These are phyloP conservation scores for Argyrosomus regius DNA, from an alignment of 2,797 vertebrate genomes.

Conservation along the genomic window DNA sequence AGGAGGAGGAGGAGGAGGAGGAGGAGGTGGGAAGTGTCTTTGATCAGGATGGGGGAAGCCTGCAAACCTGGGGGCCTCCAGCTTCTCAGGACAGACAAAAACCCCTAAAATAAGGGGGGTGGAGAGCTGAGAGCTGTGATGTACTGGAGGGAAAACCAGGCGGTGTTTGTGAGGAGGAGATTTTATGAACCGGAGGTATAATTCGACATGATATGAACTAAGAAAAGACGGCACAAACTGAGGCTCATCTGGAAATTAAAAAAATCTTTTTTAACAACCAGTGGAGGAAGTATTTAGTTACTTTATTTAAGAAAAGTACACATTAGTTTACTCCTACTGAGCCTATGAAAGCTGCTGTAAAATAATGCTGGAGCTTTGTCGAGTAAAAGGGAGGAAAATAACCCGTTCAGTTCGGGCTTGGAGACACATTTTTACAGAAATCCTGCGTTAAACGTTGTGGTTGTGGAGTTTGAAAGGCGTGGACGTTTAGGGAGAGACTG, in stretches of 20 bases:
- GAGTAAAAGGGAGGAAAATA: too few relatives aligned
- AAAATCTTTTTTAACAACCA: not conserved
- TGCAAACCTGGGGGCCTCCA: slow-evolving; percentile 47
- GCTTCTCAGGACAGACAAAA: slow-evolving; percentile 57
- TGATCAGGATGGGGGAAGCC: slow-evolving; percentile 54
- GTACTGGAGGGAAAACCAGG: slow-evolving; percentile 9
- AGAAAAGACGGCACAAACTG: too few relatives aligned
- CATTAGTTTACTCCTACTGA: too few relatives aligned
- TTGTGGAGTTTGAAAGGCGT: not conserved
- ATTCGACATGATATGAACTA: not conserved
- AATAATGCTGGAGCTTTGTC: too few relatives aligned
- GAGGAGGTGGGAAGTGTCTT: slow-evolving; percentile 40
- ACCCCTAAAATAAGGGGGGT: not conserved
- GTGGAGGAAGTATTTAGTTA: not conserved
- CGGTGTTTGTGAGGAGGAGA: not conserved
- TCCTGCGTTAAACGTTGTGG: not conserved
- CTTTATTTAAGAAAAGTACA: not conserved
- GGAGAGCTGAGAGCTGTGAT: not conserved
- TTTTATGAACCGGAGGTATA: not conserved
- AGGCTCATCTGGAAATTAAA: not conserved
- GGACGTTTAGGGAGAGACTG: not conserved
- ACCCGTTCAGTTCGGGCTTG: not conserved
- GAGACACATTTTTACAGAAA: not conserved
- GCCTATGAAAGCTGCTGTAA: not conserved
- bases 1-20: not conserved